Base-by-base conservation (phyloP, 2,888 invertebrate genomes). In the Drosophila macrospina region DNA sequence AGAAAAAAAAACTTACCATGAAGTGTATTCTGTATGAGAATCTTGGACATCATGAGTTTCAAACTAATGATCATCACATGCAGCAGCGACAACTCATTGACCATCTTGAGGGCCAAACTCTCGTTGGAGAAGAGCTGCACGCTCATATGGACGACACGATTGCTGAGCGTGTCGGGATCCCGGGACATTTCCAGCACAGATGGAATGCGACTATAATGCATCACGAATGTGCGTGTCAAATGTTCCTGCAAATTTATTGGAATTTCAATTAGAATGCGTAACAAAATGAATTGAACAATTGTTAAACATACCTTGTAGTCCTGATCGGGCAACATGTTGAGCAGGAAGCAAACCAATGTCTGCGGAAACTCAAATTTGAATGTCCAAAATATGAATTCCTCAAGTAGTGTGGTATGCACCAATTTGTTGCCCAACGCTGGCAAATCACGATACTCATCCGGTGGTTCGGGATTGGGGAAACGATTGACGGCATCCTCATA, bases 361-460 rank as follows among this genome's bases (percentile, higher is more conserved):
- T 99, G 98, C 0, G 99, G 99, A 93, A 99, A 99, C 92, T 99
- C 98, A 92, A 97, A 98, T 91, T 97, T 97, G 69, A 99, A 98
- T 20, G 98, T 98, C 99, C 99, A 99, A 93, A 99, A 99, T 81
- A 99, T 97, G 78, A 99, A 94, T 93, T 99, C 99, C 92, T 99
- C 98, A 16, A 98, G 93, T 73, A 98, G 94, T 0, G 97, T 97
- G 81, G 94, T 95, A 92, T 98, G 98, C 32, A 95, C 94, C 37
- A 98, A 93, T 30, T 95, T 94, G 78, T 96, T 95, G 87, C 96
- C 96, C 56, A 97, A 92, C 0, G 97, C 96, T 1, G 96, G 95
- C 86, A 96, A 94, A 91, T 97, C 95, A 85, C 95, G 95, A 90
- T 96, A 97, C 82, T 95, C 95, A 89, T 95, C 94, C 66, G 94